Evolutionary conservation across 1,140 invertebrate species (phyloP), one percentile per base, ranked within the genome.

Genomic region (Halotydeus destructor): DNA sequence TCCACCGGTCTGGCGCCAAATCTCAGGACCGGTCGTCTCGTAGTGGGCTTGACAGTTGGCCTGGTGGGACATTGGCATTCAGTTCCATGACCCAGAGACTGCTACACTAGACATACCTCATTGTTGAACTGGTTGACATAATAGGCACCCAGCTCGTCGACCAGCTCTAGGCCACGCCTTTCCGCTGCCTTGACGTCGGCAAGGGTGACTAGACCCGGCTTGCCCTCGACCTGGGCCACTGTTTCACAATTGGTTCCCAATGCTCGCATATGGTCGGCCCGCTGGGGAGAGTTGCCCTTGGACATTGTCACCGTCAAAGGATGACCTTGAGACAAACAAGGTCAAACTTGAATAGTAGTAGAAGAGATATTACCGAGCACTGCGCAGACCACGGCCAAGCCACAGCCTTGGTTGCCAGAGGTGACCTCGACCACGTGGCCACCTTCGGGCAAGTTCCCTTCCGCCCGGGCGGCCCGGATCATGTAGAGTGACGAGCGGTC

Each of bases 21-120:
- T 66, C 55, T 67, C 65, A 27, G 63, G 63, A 11, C 64, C 65
- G 16, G 65, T 67, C 8, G 60, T 63, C 39, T 59, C 57, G 16
- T 62, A 54, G 43, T 66, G 64, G 11, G 60, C 59, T 27, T 43
- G 40, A 40, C 51, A 53, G 38, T 66, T 30, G 14, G 14, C 8
- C 27, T 30, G 8, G 8, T 9, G 14, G 14, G 14, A 30, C 14
- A 8, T 30, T 9, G 8, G 8, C 27, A 30, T 30, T 30, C 8
- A 8, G 8, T 30, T 30, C 8, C 21, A 21, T 41, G 39, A 32
- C 12, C 18, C 9, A 41, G n/a, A 5, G 33, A 41, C 16, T 41
- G 39, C n/a, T 41, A 19, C 11, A 41, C 39, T 30, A 30, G 27
- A 16, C 18, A 36, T 36, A 9, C 14, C 9, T 5, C 12, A 24